Conservation (phyloP, 2,797 vertebrate species). For the Ctenosaura bakeri region DNA sequence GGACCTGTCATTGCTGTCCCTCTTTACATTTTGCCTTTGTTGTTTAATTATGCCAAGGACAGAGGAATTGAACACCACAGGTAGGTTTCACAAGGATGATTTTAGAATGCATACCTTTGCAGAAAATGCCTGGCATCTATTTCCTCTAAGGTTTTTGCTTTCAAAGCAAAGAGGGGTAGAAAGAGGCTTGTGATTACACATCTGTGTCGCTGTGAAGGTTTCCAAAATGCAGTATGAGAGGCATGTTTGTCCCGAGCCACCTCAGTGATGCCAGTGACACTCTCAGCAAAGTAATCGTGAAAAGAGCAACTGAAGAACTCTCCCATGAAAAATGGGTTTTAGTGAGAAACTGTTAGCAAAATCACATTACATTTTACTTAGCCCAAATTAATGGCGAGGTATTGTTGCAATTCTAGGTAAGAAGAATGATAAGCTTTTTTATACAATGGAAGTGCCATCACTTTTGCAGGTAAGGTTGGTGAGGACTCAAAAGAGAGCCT, state of each 20-base stretch:
- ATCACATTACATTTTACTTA: slow-evolving; percentile 18
- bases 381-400: slow-evolving; percentile 49
- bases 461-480: too few relatives aligned
- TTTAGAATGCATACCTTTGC: slow-evolving; percentile 17
- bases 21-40: slow-evolving; percentile 33
- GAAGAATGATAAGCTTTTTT: not conserved
- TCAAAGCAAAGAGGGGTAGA: slow-evolving; percentile 20
- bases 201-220: slow-evolving; percentile 37
- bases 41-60: not conserved
- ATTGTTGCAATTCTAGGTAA: slow-evolving; percentile 12
- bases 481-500: too few relatives aligned
- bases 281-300: slow-evolving; percentile 37
- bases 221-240: slow-evolving; percentile 31
- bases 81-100: slow-evolving; percentile 17
- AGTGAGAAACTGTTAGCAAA: slow-evolving; percentile 35
- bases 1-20: not conserved
- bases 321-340: slow-evolving; percentile 48
- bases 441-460: not conserved
- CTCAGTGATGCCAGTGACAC: slow-evolving; percentile 32
- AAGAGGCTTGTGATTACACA: slow-evolving; percentile 26
- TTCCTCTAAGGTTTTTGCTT: slow-evolving; percentile 36
- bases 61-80: slow-evolving; percentile 24
- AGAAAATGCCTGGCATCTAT: slow-evolving; percentile 4
- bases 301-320: slow-evolving; percentile 49
- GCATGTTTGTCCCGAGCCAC: slow-evolving; percentile 41